Percentiles rank a stretch among this genome's conserved stretches.
phyloP scores from a whole-genome alignment of 2,113 vertebrate genomes.

The Hippocampus abdominalis region DNA sequence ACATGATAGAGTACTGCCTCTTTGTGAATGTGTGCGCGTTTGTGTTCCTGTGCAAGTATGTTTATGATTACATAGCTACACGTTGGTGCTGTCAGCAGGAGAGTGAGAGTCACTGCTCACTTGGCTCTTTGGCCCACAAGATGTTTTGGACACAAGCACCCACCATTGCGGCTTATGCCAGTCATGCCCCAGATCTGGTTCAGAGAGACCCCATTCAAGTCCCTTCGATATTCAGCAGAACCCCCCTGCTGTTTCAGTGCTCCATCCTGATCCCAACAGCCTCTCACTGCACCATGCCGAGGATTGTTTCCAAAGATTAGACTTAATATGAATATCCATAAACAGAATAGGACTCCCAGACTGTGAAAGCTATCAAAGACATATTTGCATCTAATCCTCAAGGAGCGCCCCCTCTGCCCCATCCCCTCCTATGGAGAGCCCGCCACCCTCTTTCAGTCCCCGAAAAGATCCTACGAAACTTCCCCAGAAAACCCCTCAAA shows the following conservation, averaged over 20 bases:
- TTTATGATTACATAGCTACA: conserved; percentile 31
- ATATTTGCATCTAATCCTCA: conserved; percentile 81
- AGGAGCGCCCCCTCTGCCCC: conserved; percentile 51
- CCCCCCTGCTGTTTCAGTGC: conserved; percentile 62
- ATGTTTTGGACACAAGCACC: conserved; percentile 14
- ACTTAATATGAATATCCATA: conserved; percentile 77
- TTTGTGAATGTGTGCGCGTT: conserved; percentile 26
- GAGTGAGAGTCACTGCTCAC: conserved; percentile 13
- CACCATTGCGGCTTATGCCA: conserved; percentile 33
- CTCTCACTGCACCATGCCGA: conserved; percentile 53
- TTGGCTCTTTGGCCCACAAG: conserved; percentile 17
- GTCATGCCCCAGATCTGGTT: conserved; percentile 58
- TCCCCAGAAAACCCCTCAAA: conserved; percentile 34
- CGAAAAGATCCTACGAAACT: conserved; percentile 59
- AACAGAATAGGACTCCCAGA: conserved; percentile 73
- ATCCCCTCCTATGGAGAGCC: conserved; percentile 49
- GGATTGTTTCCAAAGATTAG: conserved; percentile 74
- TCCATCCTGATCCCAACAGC: conserved; percentile 49
- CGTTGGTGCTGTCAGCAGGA: conserved; percentile 1
- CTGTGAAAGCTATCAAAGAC: conserved; percentile 79
- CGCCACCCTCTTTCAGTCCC: conserved; percentile 50
- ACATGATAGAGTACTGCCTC: conserved; percentile 15
- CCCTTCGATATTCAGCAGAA: conserved; percentile 50
- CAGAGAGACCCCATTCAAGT: conserved; percentile 60
- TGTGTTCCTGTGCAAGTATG: conserved; percentile 18